phyloP scores from a whole-genome alignment of 1,140 invertebrate genomes.

The Tribolium castaneum region DNA sequence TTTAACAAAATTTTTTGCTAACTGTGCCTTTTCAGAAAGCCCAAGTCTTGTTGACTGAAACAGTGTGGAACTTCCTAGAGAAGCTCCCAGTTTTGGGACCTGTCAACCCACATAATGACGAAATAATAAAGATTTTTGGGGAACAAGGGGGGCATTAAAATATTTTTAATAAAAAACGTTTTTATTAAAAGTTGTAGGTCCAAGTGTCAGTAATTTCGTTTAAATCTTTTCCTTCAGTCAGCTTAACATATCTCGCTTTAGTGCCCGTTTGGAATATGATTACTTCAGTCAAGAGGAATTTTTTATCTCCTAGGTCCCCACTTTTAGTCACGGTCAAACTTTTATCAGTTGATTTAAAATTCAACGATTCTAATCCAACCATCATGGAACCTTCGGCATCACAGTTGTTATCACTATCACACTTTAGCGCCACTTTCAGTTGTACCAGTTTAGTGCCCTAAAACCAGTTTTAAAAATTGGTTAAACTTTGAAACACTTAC shows the following conservation, averaged over 20 bases:
- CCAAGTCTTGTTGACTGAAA: slow-evolving; percentile 60
- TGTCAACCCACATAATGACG: slow-evolving; percentile 59
- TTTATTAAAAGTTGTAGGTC: not conserved
- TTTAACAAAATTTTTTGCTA: not conserved
- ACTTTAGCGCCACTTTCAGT: not conserved
- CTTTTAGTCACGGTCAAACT: not conserved
- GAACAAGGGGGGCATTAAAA: slow-evolving; percentile 57
- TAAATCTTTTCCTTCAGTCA: not conserved
- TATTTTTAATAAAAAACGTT: not conserved
- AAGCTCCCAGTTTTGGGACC: slow-evolving; percentile 59
- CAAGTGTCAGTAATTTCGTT: not conserved
- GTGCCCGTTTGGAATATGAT: not conserved
- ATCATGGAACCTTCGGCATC: not conserved
- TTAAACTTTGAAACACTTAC: not conserved
- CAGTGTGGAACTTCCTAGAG: slow-evolving; percentile 62
- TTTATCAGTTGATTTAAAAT: not conserved
- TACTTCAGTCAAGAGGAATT: not conserved
- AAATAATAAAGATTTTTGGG: slow-evolving; percentile 54
- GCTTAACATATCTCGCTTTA: not conserved
- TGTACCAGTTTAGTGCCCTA: not conserved
- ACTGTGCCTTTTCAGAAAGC: slow-evolving; percentile 49
- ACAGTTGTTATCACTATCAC: not conserved
- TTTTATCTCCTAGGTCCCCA: not conserved
- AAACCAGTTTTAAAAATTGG: not conserved
- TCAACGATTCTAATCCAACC: not conserved